Base-by-base conservation (phyloP, 1,140 invertebrate genomes). In the Drosophila fuyamai region DNA sequence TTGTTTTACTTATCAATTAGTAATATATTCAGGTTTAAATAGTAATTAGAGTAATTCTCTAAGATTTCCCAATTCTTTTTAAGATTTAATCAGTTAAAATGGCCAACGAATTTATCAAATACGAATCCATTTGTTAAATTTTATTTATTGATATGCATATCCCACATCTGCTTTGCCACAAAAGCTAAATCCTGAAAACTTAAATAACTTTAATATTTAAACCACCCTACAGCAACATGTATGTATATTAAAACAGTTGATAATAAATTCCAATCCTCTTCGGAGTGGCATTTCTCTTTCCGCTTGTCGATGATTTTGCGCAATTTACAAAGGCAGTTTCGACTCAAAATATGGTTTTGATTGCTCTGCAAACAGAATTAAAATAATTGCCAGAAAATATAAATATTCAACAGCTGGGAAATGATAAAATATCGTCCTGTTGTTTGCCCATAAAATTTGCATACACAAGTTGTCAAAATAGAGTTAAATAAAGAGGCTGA, bases 381-480 rank as follows among this genome's bases (percentile, higher is more conserved):
- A 71, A 70, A 71, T 71, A 71, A 57, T 70, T 40, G 65, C 43
- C 65, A 6, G n/a, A 71, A 58, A 48, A 18, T 41, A 71, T 71
- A 35, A 71, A 71, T 72, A 72, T 72, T 72, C 68, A 72, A 71
- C 51, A 71, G 44, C 23, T 72, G 47, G 60, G 29, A 27, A 36
- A 41, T 65, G 60, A 38, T 61, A 32, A 13, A 71, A 58, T 72
- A 68, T 71, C 53, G 16, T 9, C 50, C 36, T 35, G 32, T 47
- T 70, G 50, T 57, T 70, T 57, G 65, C 35, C 65, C 65, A 50
- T 71, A 18, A 71, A 71, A 72, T 72, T 72, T 71, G 68, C 68
- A 72, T 71, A 18, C 43, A 18, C 12, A 56, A 57, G 65, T 57
- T 71, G 51, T 35, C 67, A 57, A 8, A 23, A 53, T 18, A 35